A percentile compares a stretch with the other conserved stretches of the same genome.
Evolutionary conservation across 2,888 invertebrate species (phyloP).

Genomic region (Cosmia trapezina): DNA sequence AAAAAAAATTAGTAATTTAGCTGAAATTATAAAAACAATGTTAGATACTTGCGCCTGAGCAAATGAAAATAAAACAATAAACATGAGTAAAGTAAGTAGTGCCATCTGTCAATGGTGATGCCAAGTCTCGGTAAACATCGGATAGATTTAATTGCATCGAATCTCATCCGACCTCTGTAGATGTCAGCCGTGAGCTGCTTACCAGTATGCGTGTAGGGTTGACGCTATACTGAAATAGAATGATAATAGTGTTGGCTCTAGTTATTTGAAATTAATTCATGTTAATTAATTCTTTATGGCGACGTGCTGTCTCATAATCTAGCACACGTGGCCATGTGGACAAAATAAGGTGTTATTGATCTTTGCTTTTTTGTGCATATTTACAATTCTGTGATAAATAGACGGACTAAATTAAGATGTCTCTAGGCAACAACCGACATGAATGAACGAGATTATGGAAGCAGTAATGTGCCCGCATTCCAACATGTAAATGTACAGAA

Average conservation of each 20-base stretch:
- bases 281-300: slow-evolving; percentile 44
- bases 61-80: slow-evolving; percentile 64
- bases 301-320: slow-evolving; percentile 30
- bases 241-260: slow-evolving; percentile 2
- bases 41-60: slow-evolving; percentile 34
- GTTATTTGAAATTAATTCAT: slow-evolving; percentile 26
- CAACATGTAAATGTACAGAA: slow-evolving; percentile 28
- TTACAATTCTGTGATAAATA: slow-evolving; percentile 1
- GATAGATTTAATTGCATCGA: slow-evolving; percentile 61
- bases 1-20: slow-evolving; percentile 3
- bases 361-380: slow-evolving; percentile 1
- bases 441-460: slow-evolving; percentile 1
- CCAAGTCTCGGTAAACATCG: slow-evolving; percentile 60
- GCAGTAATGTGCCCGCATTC: slow-evolving; percentile 32
- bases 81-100: slow-evolving; percentile 59
- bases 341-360: slow-evolving; percentile 7
- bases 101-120: slow-evolving; percentile 67
- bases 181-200: slow-evolving; percentile 48
- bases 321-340: neutral
- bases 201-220: slow-evolving; percentile 33
- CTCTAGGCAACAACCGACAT: slow-evolving; percentile 3
- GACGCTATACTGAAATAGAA: slow-evolving; percentile 9
- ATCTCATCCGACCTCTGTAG: slow-evolving; percentile 58
- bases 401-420: slow-evolving; percentile 2
- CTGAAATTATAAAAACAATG: slow-evolving; percentile 29